Base-by-base conservation (phyloP, 2,113 vertebrate species). In the Telmatochromis sp. region DNA sequence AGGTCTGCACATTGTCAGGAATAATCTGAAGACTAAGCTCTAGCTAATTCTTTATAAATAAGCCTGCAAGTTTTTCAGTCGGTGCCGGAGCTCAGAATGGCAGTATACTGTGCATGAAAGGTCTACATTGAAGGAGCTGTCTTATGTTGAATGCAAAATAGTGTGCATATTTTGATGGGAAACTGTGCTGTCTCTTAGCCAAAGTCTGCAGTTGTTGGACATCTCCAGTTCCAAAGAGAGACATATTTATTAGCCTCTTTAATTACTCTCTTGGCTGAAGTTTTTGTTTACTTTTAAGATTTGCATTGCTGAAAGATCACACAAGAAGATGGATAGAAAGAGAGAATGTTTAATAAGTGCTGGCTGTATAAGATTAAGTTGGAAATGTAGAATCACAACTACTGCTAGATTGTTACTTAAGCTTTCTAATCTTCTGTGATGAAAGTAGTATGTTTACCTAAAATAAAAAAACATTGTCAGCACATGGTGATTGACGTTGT, bases 231-330 rank as follows among this genome's bases (percentile, higher is more conserved):
- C 88, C 83, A n/a, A 45, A 49, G 47, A 47, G 49, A 83, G 78
- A 37, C 78, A 31, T 51, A 85, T 89, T 91, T 90, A 88, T 85
- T 84, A 80, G 33, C 57, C 28, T 35, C 88, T 83, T 65, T 80
- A 28, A 21, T 37, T 58, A 85, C 80, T 51, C 35, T 82, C 84
- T 92, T 93, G 91, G 82, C 91, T 3, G 12, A 2, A 5, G 5
- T 81, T 86, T 86, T 87, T 92, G 87, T 90, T 92, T 87, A 85
- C 82, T 87, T 82, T 75, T 26, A 85, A 65, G 49, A 78, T 63
- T 82, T 54, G 35, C 55, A 8, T 83, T 53, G 82, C 85, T 81
- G 58, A 83, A 85, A 70, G 23, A 78, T 55, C 26, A 21, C 51
- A 58, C 23, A 9, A 14, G 58, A 85, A 49, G 82, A 57, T 17